Evolutionary conservation across 2,797 vertebrate species (phyloP).

Genomic region (Emydoidea blandingii): DNA sequence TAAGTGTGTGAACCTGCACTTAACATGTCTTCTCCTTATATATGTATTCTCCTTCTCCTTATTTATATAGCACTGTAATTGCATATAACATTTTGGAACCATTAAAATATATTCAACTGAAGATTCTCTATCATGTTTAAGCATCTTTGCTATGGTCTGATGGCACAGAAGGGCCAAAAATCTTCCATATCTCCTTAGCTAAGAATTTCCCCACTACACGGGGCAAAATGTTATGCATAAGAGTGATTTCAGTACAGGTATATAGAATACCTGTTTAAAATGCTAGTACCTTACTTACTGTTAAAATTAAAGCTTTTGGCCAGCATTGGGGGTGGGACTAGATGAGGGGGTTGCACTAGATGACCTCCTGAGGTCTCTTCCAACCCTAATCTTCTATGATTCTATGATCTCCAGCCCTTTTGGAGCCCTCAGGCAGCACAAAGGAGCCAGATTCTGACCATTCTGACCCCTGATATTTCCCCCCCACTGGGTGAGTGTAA

Average conservation of each 20-base stretch:
- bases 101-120: background rate
- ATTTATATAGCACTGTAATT: background rate
- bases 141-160: background rate
- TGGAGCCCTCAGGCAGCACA: background rate
- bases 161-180: background rate
- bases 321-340: background rate
- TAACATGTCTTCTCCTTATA: background rate
- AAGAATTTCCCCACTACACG: background rate
- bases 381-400: too few species aligned
- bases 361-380: too few species aligned
- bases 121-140: background rate
- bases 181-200: background rate
- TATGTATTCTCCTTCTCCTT: background rate
- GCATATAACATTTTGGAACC: background rate
- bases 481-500: background rate
- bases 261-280: background rate
- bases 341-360: too few species aligned
- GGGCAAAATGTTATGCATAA: background rate
- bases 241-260: background rate
- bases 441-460: background rate
- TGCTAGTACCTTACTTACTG: background rate
- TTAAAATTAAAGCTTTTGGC: background rate
- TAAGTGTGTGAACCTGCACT: background rate
- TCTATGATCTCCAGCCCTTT: background rate
- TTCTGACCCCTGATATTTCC: background rate